phyloP scores from a whole-genome alignment of 2,888 invertebrate species.

The Agrilus cyanescens region DNA sequence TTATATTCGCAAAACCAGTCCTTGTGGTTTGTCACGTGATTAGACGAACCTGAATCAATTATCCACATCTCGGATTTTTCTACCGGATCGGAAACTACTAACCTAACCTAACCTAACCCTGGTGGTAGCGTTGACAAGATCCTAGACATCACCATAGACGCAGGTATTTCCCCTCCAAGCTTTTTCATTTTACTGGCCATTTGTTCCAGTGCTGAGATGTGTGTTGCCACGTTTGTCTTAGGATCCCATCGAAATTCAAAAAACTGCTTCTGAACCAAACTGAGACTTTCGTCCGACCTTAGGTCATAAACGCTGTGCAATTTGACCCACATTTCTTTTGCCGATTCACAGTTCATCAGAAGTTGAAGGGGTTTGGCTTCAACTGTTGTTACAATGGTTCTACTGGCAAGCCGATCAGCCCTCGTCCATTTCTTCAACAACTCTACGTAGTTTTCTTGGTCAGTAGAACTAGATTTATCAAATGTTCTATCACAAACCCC shows the following conservation, averaged over 20 bases:
- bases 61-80: conserved; percentile 4
- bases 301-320: conserved; percentile 14
- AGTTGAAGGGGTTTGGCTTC: conserved; percentile 13
- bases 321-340: conserved; percentile 17
- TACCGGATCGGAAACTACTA: no score
- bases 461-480: no score
- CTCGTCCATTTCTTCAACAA: conserved; percentile 12
- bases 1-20: conserved; percentile 12
- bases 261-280: conserved; percentile 15
- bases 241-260: conserved; percentile 16
- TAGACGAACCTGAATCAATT: conserved; percentile 12
- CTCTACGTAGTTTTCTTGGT: no score
- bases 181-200: conserved; percentile 12
- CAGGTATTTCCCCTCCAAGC: conserved; percentile 11
- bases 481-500: no score
- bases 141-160: conserved; percentile 14
- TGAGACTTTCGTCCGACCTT: conserved; percentile 14
- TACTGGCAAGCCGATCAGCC: conserved; percentile 13
- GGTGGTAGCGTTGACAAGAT: conserved; percentile 11
- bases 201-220: conserved; percentile 15
- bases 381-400: conserved; percentile 16
- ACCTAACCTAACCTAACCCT: no score
- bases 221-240: conserved; percentile 4
- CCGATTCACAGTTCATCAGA: conserved; percentile 10
- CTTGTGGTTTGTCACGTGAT: conserved; percentile 11